Percentiles rank a stretch among this genome's conserved stretches.
Evolutionary conservation across 92 coral and sea anemone genomes (phyloP).

Genomic region (Epizoanthus rinbou): DNA sequence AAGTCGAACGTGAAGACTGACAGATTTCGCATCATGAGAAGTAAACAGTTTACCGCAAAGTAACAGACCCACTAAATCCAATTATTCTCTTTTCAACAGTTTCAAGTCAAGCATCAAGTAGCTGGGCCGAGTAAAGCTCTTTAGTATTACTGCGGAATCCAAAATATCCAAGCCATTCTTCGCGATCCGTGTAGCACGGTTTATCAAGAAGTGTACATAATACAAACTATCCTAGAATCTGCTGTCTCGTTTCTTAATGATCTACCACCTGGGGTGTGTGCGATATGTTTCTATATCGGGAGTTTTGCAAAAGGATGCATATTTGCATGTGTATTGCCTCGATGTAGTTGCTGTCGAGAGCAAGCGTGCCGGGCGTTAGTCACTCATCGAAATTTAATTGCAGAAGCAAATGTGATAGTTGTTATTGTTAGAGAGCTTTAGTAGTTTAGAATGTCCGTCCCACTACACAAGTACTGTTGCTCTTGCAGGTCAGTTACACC

Average conservation of each 20-base stretch:
- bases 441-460: background rate
- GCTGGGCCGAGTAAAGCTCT: background rate
- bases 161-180: background rate
- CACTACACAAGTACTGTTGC: background rate
- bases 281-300: background rate
- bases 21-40: background rate
- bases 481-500: no score
- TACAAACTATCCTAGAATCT: no score
- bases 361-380: conserved; percentile 20
- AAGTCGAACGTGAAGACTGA: background rate
- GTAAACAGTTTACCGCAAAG: conserved; percentile 15
- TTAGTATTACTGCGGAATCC: background rate
- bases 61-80: conserved; percentile 30
- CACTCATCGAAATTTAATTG: conserved; percentile 46
- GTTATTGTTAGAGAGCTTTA: background rate
- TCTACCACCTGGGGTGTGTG: background rate
- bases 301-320: background rate
- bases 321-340: conserved; percentile 25
- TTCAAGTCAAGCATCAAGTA: conserved; percentile 25
- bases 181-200: background rate
- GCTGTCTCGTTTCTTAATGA: background rate
- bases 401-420: background rate
- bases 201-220: background rate
- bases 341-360: no score
- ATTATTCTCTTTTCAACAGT: conserved; percentile 12